Percentiles rank a stretch among this genome's conserved stretches.
Evolutionary conservation across 2,113 vertebrate species (phyloP).

Genomic region (Maccullochella peelii): DNA sequence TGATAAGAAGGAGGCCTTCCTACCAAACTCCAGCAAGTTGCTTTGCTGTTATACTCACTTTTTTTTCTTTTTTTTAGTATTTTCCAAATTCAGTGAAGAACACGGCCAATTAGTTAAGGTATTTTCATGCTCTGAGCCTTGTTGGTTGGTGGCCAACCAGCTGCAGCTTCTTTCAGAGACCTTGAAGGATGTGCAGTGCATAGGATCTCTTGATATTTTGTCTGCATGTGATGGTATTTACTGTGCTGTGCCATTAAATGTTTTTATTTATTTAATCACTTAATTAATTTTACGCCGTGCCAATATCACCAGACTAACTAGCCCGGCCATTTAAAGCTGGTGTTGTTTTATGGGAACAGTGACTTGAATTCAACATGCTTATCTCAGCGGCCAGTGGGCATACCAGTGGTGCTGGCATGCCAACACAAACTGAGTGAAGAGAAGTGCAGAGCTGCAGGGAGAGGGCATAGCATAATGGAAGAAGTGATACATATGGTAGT

Average conservation of each 20-base stretch:
- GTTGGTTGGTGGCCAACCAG: constrained; percentile 16
- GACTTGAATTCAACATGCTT: constrained; percentile 38
- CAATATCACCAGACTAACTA: constrained; percentile 7
- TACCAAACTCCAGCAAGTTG: background rate
- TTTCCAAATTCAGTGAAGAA: background rate
- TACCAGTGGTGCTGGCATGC: constrained; percentile 25
- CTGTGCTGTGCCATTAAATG: background rate
- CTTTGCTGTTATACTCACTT: background rate
- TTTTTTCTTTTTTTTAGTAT: background rate
- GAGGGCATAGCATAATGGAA: background rate
- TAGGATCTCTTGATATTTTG: background rate
- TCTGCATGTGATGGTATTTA: background rate
- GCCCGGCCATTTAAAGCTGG: background rate
- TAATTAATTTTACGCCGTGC: background rate
- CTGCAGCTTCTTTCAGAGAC: constrained; percentile 25
- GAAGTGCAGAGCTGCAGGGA: constrained; percentile 4
- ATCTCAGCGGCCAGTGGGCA: constrained; percentile 50
- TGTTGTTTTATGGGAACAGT: constrained; percentile 25
- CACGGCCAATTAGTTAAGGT: background rate
- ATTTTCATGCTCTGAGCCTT: background rate
- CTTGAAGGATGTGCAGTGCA: background rate
- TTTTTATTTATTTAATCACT: background rate
- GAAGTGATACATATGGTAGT: constrained; percentile 26
- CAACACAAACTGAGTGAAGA: constrained; percentile 50
- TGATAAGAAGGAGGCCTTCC: background rate